Conservation (phyloP, 2,888 invertebrate species). For the Papilio protenor region DNA sequence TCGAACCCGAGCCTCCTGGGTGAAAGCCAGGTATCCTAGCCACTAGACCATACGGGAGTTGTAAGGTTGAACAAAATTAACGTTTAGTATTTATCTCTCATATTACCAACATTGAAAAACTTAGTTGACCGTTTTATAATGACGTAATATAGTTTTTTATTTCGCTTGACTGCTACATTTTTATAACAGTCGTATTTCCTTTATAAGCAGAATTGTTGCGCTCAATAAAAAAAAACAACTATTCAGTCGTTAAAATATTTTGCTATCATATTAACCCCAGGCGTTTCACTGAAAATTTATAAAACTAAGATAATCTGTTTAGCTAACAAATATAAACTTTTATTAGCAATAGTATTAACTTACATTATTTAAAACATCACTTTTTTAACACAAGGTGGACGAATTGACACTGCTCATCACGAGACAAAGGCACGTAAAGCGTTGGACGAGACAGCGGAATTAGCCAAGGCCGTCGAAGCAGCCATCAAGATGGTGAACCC, state of each 20-base stretch:
- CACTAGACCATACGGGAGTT: slow-evolving; percentile 83
- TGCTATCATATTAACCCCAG: background rate
- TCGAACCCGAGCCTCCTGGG: slow-evolving; percentile 89
- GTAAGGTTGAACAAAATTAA: background rate
- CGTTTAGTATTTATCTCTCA: background rate
- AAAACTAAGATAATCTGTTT: background rate
- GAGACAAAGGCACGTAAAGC: slow-evolving; percentile 87
- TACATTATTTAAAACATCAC: background rate
- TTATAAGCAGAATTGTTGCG: no score
- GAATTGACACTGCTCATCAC: slow-evolving; percentile 90
- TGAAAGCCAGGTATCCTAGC: slow-evolving; percentile 89
- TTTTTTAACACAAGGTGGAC: slow-evolving; percentile 75
- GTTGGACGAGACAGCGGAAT: slow-evolving; percentile 91
- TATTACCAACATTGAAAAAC: background rate
- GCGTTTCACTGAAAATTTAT: slow-evolving; percentile 1
- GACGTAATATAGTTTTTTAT: background rate
- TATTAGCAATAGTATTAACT: background rate
- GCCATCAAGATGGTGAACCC: slow-evolving; percentile 85
- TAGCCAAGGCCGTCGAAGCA: slow-evolving; percentile 88
- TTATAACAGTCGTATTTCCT: background rate
- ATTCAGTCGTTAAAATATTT: slow-evolving; percentile 1
- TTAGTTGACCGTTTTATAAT: background rate
- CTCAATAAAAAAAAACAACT: background rate
- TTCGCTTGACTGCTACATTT: background rate
- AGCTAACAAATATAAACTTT: background rate